Evolutionary conservation across 2,113 vertebrate genomes (phyloP).

Genomic region (Mus pahari): DNA sequence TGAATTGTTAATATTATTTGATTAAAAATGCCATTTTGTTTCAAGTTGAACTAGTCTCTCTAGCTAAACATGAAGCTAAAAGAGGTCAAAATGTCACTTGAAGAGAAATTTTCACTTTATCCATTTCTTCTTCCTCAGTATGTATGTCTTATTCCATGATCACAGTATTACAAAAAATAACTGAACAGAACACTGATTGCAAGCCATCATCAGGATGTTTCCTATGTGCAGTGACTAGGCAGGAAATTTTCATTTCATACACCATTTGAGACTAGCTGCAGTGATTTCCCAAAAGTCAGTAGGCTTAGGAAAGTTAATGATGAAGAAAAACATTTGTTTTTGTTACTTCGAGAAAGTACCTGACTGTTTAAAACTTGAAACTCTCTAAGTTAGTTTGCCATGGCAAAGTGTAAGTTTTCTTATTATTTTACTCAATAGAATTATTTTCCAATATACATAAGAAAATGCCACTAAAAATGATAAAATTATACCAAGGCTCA

Average conservation of each 20-base stretch:
- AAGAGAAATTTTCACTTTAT: background rate
- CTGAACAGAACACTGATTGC: conserved; percentile 56
- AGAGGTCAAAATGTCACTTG: conserved; percentile 24
- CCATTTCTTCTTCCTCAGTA: conserved; percentile 31
- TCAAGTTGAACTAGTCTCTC: background rate
- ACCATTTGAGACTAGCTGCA: conserved; percentile 71
- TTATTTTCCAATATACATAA: background rate
- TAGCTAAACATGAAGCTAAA: background rate
- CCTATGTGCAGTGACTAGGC: conserved; percentile 30
- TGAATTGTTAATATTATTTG: background rate
- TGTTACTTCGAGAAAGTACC: conserved; percentile 70
- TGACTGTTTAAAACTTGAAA: conserved; percentile 66
- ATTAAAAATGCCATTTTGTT: background rate
- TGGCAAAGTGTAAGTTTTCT: background rate
- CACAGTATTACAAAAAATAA: conserved; percentile 68
- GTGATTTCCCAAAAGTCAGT: conserved; percentile 74
- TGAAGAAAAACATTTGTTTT: conserved; percentile 80
- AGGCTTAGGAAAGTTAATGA: conserved; percentile 76
- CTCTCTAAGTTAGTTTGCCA: conserved; percentile 31
- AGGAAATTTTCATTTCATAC: conserved; percentile 82
- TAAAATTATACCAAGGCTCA: background rate
- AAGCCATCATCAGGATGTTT: conserved; percentile 56
- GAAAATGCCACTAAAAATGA: background rate
- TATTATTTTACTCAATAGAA: conserved; percentile 19
- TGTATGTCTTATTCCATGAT: conserved; percentile 59